These are phyloP conservation scores for Etia nguti DNA, from an alignment of 2,113 vertebrate genomes.

Conservation along the genomic window DNA sequence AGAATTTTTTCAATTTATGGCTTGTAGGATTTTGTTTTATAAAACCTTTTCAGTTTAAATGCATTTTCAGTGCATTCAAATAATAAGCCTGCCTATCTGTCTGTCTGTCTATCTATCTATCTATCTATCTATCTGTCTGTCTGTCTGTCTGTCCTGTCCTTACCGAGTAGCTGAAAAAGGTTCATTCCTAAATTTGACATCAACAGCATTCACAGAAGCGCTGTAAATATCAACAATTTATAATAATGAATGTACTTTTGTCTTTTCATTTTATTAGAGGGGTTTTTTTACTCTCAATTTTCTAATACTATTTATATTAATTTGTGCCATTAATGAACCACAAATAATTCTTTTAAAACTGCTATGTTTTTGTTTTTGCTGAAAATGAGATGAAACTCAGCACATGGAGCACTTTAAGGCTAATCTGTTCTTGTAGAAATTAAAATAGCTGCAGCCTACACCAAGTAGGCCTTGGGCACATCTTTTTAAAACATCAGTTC, in stretches of 20 bases:
- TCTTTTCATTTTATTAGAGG: background rate
- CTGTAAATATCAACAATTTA: background rate
- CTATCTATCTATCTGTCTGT: background rate
- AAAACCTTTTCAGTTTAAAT: background rate
- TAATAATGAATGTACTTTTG: background rate
- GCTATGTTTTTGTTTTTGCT: background rate
- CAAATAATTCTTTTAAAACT: background rate
- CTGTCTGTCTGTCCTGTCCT: background rate
- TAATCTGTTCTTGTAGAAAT: background rate
- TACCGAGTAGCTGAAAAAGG: background rate
- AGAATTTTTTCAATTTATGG: background rate
- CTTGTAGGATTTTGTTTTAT: background rate
- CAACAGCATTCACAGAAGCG: background rate
- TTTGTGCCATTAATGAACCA: background rate
- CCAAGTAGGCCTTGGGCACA: background rate
- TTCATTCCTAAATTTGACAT: background rate
- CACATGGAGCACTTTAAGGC: background rate
- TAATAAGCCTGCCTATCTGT: background rate
- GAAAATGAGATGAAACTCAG: background rate
- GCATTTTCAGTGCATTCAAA: background rate
- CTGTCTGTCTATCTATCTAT: background rate
- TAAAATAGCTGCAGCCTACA: background rate
- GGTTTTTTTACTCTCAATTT: background rate
- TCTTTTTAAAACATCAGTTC: background rate
- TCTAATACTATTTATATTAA: background rate